phyloP scores from a whole-genome alignment of 2,888 invertebrate genomes.

The Eilema sororculum region DNA sequence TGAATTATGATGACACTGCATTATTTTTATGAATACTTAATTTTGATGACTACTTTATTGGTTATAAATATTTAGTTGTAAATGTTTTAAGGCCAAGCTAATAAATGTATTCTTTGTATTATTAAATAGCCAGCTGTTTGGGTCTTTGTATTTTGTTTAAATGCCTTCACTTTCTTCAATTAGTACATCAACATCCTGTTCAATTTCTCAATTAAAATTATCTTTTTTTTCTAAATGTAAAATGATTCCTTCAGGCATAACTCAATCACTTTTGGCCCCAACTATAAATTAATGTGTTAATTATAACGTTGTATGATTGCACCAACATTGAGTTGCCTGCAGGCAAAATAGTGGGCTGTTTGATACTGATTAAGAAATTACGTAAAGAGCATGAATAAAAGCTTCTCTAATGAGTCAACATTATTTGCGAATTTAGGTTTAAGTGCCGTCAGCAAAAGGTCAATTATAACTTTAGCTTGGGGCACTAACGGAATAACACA shows the following conservation, averaged over 20 bases:
- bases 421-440: slow-evolving; percentile 17
- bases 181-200: slow-evolving; percentile 37
- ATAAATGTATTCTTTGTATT: slow-evolving; percentile 33
- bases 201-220: slow-evolving; percentile 14
- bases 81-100: slow-evolving; percentile 31
- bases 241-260: slow-evolving; percentile 31
- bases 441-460: slow-evolving; percentile 15
- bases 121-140: slow-evolving; percentile 30
- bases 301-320: slow-evolving; percentile 28
- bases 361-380: slow-evolving; percentile 37
- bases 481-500: slow-evolving; percentile 6
- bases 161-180: slow-evolving; percentile 31
- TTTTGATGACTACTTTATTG: not conserved
- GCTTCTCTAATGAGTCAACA: slow-evolving; percentile 28
- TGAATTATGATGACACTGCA: slow-evolving; percentile 5
- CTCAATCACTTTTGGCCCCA: slow-evolving; percentile 27
- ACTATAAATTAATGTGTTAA: slow-evolving; percentile 30
- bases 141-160: slow-evolving; percentile 35
- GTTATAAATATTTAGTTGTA: slow-evolving; percentile 24
- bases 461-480: slow-evolving; percentile 13
- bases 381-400: slow-evolving; percentile 28
- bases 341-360: slow-evolving; percentile 21
- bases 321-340: slow-evolving; percentile 28
- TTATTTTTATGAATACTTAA: slow-evolving; percentile 8
- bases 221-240: slow-evolving; percentile 25